phyloP scores from a whole-genome alignment of 1,140 invertebrate species.

The Octopus bimaculoides region DNA sequence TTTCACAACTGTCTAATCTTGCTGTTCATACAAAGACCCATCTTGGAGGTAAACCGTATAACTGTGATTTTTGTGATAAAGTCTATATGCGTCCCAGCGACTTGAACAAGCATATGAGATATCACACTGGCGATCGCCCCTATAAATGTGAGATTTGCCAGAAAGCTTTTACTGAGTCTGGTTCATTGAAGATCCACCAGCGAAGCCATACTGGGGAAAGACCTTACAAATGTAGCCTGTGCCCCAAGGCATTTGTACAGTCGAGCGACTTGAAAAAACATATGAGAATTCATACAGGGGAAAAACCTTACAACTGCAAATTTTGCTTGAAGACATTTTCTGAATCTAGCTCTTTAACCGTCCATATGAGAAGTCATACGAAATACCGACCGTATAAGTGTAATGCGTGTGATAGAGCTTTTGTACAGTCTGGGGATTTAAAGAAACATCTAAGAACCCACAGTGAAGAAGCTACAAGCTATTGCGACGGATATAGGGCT shows the following conservation, averaged over 20 bases:
- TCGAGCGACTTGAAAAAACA: conserved; percentile 90
- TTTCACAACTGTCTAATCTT: conserved; percentile 64
- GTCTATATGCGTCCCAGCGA: conserved; percentile 64
- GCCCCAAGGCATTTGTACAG: conserved; percentile 78
- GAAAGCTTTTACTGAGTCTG: conserved; percentile 94
- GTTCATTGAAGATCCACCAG: conserved; percentile 73
- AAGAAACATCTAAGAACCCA: conserved; percentile 24
- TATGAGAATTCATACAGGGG: conserved; percentile 84
- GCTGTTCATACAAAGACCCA: conserved; percentile 16
- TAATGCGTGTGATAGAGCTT: conserved; percentile 45
- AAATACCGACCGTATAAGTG: conserved; percentile 51
- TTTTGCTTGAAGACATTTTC: conserved; percentile 81
- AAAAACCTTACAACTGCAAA: conserved; percentile 68
- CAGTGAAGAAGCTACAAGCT: neutral
- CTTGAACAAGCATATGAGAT: conserved; percentile 92
- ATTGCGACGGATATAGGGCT: too few relatives aligned
- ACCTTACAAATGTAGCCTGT: conserved; percentile 62
- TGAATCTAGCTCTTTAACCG: conserved; percentile 14
- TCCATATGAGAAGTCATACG: conserved; percentile 40
- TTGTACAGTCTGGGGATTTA: conserved; percentile 18
- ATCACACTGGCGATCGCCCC: conserved; percentile 96
- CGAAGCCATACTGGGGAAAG: conserved; percentile 28
- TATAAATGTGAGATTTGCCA: conserved; percentile 97
- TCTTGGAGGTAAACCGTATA: neutral
- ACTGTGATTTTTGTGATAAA: neutral